Evolutionary conservation across 2,888 invertebrate genomes (phyloP).

Genomic region (Druceiella hillmani): DNA sequence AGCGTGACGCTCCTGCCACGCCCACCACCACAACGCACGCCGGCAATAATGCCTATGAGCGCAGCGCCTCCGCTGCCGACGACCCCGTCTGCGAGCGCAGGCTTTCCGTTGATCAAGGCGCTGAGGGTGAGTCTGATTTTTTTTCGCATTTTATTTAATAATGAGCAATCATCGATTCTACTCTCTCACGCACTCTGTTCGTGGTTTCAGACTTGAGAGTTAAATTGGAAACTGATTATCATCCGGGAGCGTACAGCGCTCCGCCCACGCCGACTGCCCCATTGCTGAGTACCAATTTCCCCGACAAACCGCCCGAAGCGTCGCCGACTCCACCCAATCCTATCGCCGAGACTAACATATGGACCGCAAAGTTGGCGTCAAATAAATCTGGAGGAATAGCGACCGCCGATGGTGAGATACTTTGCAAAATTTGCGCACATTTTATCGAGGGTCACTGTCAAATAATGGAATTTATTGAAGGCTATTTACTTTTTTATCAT

Average conservation of each 20-base stretch:
- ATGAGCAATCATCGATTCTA: background rate
- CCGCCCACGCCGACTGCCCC: conserved; percentile 55
- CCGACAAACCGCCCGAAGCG: conserved; percentile 42
- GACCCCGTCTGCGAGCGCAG: conserved; percentile 49
- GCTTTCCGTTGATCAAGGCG: conserved; percentile 47
- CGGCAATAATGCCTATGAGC: conserved; percentile 52
- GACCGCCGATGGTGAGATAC: conserved; percentile 72
- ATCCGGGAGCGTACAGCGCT: conserved; percentile 50
- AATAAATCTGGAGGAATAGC: conserved; percentile 77
- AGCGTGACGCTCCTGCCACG: conserved; percentile 38
- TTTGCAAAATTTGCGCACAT: background rate
- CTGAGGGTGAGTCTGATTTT: conserved; percentile 37
- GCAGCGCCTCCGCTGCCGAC: conserved; percentile 41
- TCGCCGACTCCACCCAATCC: conserved; percentile 53
- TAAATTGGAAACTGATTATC: conserved; percentile 59
- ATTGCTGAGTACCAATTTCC: conserved; percentile 41
- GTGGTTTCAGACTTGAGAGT: conserved; percentile 65
- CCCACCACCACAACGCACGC: conserved; percentile 42
- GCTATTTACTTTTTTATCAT: background rate
- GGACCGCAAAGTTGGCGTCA: conserved; percentile 58
- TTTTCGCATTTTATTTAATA: conserved; percentile 11
- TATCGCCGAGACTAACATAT: conserved; percentile 53
- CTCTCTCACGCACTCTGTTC: conserved; percentile 3
- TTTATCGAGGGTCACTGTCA: background rate
- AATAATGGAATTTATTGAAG: background rate